A percentile compares a stretch with the other conserved stretches of the same genome.
phyloP scores from a whole-genome alignment of 1,140 invertebrate genomes.

The Andrena cerasifolii region DNA sequence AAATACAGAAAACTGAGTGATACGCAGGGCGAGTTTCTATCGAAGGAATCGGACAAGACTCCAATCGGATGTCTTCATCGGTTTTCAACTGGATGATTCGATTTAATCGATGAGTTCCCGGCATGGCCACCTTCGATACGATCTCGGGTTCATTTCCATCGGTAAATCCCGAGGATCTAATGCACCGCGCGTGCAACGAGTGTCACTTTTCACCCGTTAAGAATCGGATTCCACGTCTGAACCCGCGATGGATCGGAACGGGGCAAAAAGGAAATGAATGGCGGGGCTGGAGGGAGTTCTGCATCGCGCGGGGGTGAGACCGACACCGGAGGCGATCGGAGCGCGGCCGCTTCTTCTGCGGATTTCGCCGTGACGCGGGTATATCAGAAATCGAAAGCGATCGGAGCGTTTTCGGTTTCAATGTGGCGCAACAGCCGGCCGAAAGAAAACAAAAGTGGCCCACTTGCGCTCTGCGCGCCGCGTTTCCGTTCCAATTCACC shows the following conservation, averaged over 20 bases:
- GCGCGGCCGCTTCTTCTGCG: conserved; percentile 37
- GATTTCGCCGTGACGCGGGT: conserved; percentile 19
- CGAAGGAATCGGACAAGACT: too few relatives aligned
- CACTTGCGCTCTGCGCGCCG: conserved; percentile 20
- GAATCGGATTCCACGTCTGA: neutral
- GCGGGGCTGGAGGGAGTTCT: conserved; percentile 40
- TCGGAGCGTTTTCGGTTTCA: conserved; percentile 70
- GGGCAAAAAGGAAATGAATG: conserved; percentile 28
- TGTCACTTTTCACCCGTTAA: neutral
- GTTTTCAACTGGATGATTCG: neutral
- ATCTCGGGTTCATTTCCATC: neutral
- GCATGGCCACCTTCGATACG: neutral
- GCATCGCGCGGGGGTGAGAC: conserved; percentile 38
- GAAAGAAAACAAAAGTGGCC: conserved; percentile 53
- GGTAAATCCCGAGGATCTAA: conserved; percentile 6
- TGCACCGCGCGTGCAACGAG: neutral
- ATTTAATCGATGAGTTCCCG: neutral
- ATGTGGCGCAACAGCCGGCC: conserved; percentile 12
- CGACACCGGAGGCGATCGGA: conserved; percentile 31
- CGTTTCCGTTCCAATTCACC: conserved; percentile 59
- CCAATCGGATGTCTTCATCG: neutral
- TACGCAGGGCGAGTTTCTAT: too few relatives aligned
- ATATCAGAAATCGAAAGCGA: conserved; percentile 75
- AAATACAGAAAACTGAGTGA: neutral
- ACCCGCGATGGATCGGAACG: neutral